phyloP scores from a whole-genome alignment of 2,797 vertebrate genomes.

The Meriones psammophilus region DNA sequence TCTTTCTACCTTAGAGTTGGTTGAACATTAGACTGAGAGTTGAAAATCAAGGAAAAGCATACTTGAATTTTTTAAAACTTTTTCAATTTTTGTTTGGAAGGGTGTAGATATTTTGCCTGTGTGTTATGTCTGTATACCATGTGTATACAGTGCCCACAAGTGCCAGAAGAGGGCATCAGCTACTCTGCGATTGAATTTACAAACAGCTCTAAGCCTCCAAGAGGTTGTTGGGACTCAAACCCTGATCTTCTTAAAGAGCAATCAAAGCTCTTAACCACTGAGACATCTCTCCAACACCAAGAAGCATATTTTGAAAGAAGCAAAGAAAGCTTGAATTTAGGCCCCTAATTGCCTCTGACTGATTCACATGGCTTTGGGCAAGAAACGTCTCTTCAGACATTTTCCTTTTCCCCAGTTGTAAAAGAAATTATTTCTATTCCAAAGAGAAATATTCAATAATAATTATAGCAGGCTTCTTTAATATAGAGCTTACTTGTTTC shows the following conservation, averaged over 20 bases:
- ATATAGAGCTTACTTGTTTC: slow-evolving; percentile 29
- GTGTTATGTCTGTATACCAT: background rate
- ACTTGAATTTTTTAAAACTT: background rate
- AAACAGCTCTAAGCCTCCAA: background rate
- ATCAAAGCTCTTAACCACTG: background rate
- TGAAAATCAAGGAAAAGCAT: slow-evolving; percentile 19
- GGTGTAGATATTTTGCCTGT: background rate
- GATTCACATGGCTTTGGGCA: background rate
- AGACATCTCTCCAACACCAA: background rate
- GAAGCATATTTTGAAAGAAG: slow-evolving; percentile 39
- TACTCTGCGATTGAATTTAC: background rate
- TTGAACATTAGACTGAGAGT: background rate
- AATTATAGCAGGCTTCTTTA: slow-evolving; percentile 19
- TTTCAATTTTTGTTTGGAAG: background rate
- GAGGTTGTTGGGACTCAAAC: background rate
- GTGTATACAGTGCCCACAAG: background rate
- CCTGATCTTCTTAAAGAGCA: no score
- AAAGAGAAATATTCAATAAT: slow-evolving; percentile 14
- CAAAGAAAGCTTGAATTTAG: slow-evolving; percentile 24
- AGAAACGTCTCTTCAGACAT: background rate
- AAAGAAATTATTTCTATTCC: slow-evolving; percentile 39
- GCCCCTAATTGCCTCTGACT: background rate
- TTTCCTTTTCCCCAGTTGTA: background rate
- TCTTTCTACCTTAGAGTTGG: background rate
- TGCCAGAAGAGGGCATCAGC: background rate